Base-by-base conservation (phyloP, 2,888 invertebrate genomes). In the Sminthurinus aureus region DNA sequence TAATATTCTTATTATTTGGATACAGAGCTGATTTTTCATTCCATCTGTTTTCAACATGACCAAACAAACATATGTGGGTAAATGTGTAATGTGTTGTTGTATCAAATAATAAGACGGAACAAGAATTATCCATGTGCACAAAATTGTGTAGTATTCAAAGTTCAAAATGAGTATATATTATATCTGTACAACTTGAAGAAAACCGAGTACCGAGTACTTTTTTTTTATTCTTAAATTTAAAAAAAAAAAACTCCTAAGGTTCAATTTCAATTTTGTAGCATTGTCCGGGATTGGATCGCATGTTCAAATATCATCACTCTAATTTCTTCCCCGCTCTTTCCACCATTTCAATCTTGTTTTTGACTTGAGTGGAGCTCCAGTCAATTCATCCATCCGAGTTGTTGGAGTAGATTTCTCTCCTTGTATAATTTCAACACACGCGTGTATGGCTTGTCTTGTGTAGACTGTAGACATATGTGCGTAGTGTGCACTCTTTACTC, bases 301-400 rank as follows among this genome's bases (percentile, higher is more conserved):
- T 78, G 78, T 78, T 78, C 26, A 78, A 78, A 78, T 24, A 78
- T 78, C 78, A 78, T 78, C 78, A 78, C 78, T 78, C 78, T 38
- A 66, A 12, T 66, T 66, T 24, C 66, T 66, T 24, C n/a, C 18
- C 77, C 58, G 22, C 66, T 78, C 58, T 66, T 77, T 51, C 50
- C 58, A 66, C 66, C 64, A 78, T 64, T 78, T 78, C 78, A 78
- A 78, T 66, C 78, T 66, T 66, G 66, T 71, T 71, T 71, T 24
- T 71, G 22, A 24, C 67, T 69, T 9, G 71, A 71, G 20, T 69
- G 22, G 26, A 24, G 24, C 71, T 71, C 71, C 71, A 71, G 71
- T 71, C 71, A 38, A 38, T 38, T 38, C 38, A 38, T 38, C 38
- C 6, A 38, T 38, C 38, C 38, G 24, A 71, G 22, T 71, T 71